These are phyloP conservation scores for Eleutherodactylus coqui DNA, from an alignment of 2,797 vertebrate species.

Conservation along the genomic window DNA sequence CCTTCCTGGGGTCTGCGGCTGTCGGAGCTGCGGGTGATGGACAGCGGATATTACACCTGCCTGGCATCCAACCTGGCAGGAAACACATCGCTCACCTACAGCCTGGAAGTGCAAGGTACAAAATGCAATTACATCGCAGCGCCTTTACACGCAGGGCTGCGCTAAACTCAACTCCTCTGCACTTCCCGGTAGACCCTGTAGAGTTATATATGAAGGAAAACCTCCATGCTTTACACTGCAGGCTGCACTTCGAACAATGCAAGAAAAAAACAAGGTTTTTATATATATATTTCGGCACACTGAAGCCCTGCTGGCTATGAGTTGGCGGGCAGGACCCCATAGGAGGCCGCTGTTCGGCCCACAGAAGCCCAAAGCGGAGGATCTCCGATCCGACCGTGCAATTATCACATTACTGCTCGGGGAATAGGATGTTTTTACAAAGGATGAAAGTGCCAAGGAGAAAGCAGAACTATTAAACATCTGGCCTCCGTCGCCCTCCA, in stretches of 20 bases:
- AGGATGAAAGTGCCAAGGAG: constrained; percentile 42
- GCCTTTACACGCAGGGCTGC: background rate
- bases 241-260: background rate
- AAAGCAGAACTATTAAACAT: constrained; percentile 51
- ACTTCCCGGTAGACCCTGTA: no score
- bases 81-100: constrained; percentile 80
- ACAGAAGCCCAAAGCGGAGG: constrained; percentile 29
- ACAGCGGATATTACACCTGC: constrained; percentile 87
- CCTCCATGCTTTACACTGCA: constrained; percentile 14
- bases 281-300: background rate
- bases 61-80: constrained; percentile 84
- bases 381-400: background rate
- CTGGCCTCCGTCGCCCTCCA: constrained; percentile 41
- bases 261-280: background rate
- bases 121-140: background rate
- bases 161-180: no score
- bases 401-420: constrained; percentile 52
- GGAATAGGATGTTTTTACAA: constrained; percentile 52
- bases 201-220: no score
- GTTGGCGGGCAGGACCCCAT: background rate
- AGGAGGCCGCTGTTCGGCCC: background rate
- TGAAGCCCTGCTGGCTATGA: background rate
- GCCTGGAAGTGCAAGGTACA: constrained; percentile 86
- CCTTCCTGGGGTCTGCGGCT: constrained; percentile 86
- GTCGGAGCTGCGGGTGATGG: constrained; percentile 77